phyloP scores from a whole-genome alignment of 2,797 vertebrate species.

The Centropyge bicolor region DNA sequence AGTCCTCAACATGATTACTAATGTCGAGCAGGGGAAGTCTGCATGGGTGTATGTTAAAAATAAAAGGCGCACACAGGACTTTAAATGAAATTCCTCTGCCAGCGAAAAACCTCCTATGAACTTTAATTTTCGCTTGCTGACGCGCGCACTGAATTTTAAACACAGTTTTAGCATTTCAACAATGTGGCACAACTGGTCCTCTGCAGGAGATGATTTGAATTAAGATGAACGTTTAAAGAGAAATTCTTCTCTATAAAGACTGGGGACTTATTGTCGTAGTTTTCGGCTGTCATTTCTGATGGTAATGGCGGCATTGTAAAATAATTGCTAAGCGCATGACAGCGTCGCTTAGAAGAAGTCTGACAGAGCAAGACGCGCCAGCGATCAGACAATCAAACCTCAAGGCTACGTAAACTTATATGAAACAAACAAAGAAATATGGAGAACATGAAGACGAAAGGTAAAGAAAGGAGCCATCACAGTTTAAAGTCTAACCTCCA shows the following conservation, averaged over 20 bases:
- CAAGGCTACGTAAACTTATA: not conserved
- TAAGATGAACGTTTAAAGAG: not conserved
- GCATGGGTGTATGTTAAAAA: constrained; percentile 45
- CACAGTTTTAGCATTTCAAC: constrained; percentile 24
- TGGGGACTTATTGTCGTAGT: not conserved
- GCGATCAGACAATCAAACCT: not conserved
- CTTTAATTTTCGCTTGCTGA: constrained; percentile 48
- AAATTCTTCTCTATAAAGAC: not conserved
- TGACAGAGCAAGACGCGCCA: not conserved
- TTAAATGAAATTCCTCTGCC: constrained; percentile 42
- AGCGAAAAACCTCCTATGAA: constrained; percentile 42
- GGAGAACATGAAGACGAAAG: not conserved
- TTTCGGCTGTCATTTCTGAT: not conserved
- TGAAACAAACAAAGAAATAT: not conserved
- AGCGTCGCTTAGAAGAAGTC: not conserved
- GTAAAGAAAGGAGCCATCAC: not conserved
- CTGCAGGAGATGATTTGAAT: constrained; percentile 32
- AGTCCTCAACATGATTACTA: constrained; percentile 64
- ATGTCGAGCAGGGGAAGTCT: constrained; percentile 29
- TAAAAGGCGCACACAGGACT: constrained; percentile 40
- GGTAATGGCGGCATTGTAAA: not conserved
- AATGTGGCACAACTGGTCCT: not conserved
- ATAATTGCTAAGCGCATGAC: not conserved
- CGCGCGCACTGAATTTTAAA: constrained; percentile 47
- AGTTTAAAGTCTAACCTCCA: not conserved